Base-by-base conservation (phyloP, 1,140 invertebrate species). In the Portunus trituberculatus region DNA sequence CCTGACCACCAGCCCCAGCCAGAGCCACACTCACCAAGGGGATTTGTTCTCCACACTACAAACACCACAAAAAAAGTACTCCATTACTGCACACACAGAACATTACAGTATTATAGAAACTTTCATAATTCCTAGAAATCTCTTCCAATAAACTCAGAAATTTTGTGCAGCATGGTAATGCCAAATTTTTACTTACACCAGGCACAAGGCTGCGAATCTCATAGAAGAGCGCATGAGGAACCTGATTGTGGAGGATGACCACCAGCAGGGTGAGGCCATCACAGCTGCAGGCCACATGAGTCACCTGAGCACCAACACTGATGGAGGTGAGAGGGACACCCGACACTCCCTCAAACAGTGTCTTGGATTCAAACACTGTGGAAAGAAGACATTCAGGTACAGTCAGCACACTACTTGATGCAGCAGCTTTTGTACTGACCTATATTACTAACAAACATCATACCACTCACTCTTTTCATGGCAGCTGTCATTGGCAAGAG, bases 201-300 rank as follows among this genome's bases (percentile, higher is more conserved):
- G 91, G 94, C 25, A 82, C 84, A 76, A 95, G 45, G 83, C 29
- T 88, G 32, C 94, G 91, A 10, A 92, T 87, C 52, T 95, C 94
- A 92, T 95, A 95, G 25, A 95, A 92, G 25, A 95, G 94, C 6
- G 83, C 94, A 82, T 95, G 91, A 88, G 94, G 91, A n/a, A 28
- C 59, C 39, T 93, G 29, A 25, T 92, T 52, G 39, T 92, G 76
- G 48, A 95, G 46, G 48, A 95, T 76, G 59, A 82, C 20, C 12
- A 92, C 94, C 31, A 95, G 29, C 25, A 95, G 94, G 31, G 94
- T 93, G 82, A 95, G 91, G 12, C 94, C 94, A 89, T 95, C 94
- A 93, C 94, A 95, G 39, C 94, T 95, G 48, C 29, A 28, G 29
- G 86, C 46, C 14, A 95, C n/a, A 32, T 95, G 91, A 8, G 94